A percentile compares a stretch with the other conserved stretches of the same genome.
Evolutionary conservation across 2,113 vertebrate species (phyloP).

Genomic region (Pteropus alecto): DNA sequence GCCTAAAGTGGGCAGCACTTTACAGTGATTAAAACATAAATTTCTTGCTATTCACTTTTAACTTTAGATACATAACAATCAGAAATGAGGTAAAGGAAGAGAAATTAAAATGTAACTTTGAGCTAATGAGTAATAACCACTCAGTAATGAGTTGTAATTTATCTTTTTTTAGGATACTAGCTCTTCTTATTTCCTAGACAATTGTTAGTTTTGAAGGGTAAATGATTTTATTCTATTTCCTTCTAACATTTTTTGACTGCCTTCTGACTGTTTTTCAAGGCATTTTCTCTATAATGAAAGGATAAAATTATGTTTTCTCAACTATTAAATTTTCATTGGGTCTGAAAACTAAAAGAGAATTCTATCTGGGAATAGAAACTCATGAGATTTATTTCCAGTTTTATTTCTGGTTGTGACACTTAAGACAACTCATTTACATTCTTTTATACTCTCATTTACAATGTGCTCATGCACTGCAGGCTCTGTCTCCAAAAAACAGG

Average conservation of each 20-base stretch:
- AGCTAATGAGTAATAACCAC: slow-evolving; percentile 44
- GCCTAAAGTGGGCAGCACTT: not conserved
- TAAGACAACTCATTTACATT: slow-evolving; percentile 65
- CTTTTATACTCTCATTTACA: slow-evolving; percentile 64
- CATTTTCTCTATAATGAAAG: slow-evolving; percentile 49
- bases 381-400: slow-evolving; percentile 64
- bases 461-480: slow-evolving; percentile 13
- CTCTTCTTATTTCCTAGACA: slow-evolving; percentile 37
- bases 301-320: slow-evolving; percentile 66
- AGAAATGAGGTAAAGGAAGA: slow-evolving; percentile 10
- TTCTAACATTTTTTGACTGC: slow-evolving; percentile 51
- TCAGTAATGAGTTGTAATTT: slow-evolving; percentile 52
- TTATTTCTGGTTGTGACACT: slow-evolving; percentile 53
- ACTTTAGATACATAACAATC: not conserved
- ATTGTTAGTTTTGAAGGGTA: slow-evolving; percentile 45
- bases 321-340: slow-evolving; percentile 64
- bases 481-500: slow-evolving; percentile 50
- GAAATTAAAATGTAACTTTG: slow-evolving; percentile 50
- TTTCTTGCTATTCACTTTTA: slow-evolving; percentile 32
- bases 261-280: slow-evolving; percentile 38
- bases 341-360: slow-evolving; percentile 55
- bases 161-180: not conserved
- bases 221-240: slow-evolving; percentile 46
- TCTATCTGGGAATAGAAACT: slow-evolving; percentile 40
- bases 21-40: not conserved